These are phyloP conservation scores for Platalea minor DNA, from an alignment of 2,797 vertebrate genomes.

Conservation along the genomic window DNA sequence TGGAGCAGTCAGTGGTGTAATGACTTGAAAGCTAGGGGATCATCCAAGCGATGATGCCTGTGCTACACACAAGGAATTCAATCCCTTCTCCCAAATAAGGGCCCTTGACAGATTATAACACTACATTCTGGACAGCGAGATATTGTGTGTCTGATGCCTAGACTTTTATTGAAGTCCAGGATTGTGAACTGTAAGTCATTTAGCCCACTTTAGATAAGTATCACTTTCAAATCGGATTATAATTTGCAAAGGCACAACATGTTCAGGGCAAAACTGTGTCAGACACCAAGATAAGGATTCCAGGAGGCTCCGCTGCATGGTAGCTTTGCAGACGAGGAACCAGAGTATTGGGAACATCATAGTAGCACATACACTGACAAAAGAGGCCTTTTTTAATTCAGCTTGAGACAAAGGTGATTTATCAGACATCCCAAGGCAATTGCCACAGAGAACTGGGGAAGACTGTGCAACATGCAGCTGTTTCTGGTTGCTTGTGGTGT, in stretches of 20 bases:
- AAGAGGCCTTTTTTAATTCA: not conserved
- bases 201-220: constrained; percentile 49
- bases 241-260: constrained; percentile 40
- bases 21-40: not conserved
- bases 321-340: not conserved
- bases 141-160: not conserved
- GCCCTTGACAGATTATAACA: not conserved
- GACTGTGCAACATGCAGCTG: not conserved
- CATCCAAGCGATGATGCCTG: not conserved
- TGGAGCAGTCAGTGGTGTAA: not conserved
- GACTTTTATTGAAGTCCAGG: constrained; percentile 11
- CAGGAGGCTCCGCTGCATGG: not conserved
- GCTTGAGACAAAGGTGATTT: not conserved
- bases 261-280: constrained; percentile 16
- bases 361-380: not conserved
- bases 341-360: not conserved
- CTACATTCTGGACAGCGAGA: not conserved
- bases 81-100: not conserved
- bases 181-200: constrained; percentile 33
- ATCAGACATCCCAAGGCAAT: not conserved
- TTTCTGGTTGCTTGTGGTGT: not conserved
- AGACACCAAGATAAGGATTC: constrained; percentile 20
- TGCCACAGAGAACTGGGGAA: not conserved
- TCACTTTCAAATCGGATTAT: constrained; percentile 63
- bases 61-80: not conserved